These are phyloP conservation scores for Erythrocercus mccallii DNA, from an alignment of 2,113 vertebrate genomes.

Conservation along the genomic window DNA sequence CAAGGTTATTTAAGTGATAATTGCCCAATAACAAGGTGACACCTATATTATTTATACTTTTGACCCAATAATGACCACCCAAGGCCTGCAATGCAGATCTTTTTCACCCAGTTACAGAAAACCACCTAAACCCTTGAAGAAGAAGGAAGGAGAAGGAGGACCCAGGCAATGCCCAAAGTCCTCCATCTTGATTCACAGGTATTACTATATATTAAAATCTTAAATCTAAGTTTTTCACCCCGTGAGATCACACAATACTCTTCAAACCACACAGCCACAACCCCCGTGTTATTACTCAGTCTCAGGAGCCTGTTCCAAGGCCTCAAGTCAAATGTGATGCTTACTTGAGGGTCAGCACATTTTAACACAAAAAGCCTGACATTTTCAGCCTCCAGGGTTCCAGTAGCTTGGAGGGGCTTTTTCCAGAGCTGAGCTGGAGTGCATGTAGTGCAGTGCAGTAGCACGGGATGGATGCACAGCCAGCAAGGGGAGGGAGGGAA, in stretches of 20 bases:
- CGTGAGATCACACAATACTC: too few species aligned
- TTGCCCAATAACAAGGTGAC: neutral
- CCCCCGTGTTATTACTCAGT: too few species aligned
- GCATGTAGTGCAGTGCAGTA: neutral
- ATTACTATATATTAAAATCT: too few species aligned
- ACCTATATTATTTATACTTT: neutral
- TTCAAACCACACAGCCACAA: too few species aligned
- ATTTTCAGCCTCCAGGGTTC: neutral
- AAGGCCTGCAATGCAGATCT: neutral
- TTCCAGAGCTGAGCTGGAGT: too few species aligned
- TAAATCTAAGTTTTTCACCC: too few species aligned
- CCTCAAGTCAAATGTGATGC: neutral
- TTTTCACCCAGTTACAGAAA: neutral
- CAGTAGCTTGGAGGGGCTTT: neutral
- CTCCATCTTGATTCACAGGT: too few species aligned
- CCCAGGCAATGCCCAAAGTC: too few species aligned
- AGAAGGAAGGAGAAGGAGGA: neutral
- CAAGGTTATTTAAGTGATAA: neutral
- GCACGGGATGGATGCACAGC: rapidly evolving
- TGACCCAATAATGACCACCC: neutral
- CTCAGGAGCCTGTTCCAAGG: too few species aligned
- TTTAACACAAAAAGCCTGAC: neutral
- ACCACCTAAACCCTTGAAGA: neutral
- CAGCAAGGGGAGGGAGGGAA: neutral
- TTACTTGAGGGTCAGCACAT: neutral